Evolutionary conservation across 2,797 vertebrate genomes (phyloP), one percentile per base, ranked within the genome.

Genomic region (Decapterus maruadsi): DNA sequence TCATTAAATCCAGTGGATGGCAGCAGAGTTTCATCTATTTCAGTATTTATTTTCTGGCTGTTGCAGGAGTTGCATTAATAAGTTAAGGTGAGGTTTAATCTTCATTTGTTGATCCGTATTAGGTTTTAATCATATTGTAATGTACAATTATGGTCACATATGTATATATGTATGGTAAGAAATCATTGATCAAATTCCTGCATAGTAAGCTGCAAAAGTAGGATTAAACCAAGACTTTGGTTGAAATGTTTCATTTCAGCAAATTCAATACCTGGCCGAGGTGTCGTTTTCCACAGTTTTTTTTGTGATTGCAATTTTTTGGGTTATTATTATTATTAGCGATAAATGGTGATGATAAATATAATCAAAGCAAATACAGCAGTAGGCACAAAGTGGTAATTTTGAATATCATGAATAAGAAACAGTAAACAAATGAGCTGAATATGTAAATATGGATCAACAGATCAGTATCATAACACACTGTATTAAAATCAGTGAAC

Each of bases 1-100:
- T 38, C 20, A 46, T 0, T 66, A 31, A 20, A 34, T 77, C 89
- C 94, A 92, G 90, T 85, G 61, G 93, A 64, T 90, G 94, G 91
- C 86, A 90, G 87, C 88, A 93, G 63, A 84, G 59, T 22, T 79
- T 77, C 63, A 72, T 74, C 29, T 63, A 77, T 80, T 53, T 58
- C 34, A 59, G 19, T 8, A 20, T 77, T 68, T 50, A 2, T 11
- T 48, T 70, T 62, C 2, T 0, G 1, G 29, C 13, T 34, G n/a
- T 11, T 29, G 8, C 14, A 22, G 4, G 20, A 63, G 29, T 6
- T 29, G 1, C 6, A 34, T 56, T 19, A 26, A 34, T 55, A 12
- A 6, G 11, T 62, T 46, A 62, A 42, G 34, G 4, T 40, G 10
- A 38, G 50, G 6, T 62, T 38, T 43, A 57, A 40, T 56, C 57